These are phyloP conservation scores for Gymnorhina tibicen DNA, from an alignment of 2,113 vertebrate species.

Conservation along the genomic window DNA sequence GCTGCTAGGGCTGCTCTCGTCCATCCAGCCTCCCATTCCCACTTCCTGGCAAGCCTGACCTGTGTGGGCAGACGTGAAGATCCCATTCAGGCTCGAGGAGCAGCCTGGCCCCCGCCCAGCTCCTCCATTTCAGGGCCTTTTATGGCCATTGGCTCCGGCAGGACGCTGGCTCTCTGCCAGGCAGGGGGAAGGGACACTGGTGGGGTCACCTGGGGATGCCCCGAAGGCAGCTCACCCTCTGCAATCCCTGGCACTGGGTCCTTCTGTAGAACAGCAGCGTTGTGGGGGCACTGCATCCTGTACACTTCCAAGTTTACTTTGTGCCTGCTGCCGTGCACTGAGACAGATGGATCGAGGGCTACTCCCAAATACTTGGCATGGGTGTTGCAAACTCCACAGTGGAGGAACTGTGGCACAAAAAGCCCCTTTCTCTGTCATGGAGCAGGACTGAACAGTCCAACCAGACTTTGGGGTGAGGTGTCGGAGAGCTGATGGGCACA, in stretches of 20 bases:
- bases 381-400: neutral
- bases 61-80: neutral
- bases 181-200: neutral
- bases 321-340: neutral
- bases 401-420: neutral
- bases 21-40: neutral
- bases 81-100: neutral
- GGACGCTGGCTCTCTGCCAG: neutral
- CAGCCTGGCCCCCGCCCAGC: neutral
- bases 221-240: neutral
- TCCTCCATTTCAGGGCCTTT: conserved; percentile 50
- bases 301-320: neutral
- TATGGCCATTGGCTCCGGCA: conserved; percentile 24
- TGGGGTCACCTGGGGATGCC: neutral
- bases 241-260: neutral
- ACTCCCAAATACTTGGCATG: neutral
- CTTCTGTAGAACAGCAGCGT: neutral
- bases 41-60: neutral
- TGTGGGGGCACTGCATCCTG: neutral
- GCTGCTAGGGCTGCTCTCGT: neutral
- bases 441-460: neutral
- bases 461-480: neutral
- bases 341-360: neutral
- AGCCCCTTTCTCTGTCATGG: accelerated
- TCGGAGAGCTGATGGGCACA: accelerated